Evolutionary conservation across 2,113 vertebrate genomes (phyloP), one percentile per base, ranked within the genome.

Genomic region (Gobius niger): DNA sequence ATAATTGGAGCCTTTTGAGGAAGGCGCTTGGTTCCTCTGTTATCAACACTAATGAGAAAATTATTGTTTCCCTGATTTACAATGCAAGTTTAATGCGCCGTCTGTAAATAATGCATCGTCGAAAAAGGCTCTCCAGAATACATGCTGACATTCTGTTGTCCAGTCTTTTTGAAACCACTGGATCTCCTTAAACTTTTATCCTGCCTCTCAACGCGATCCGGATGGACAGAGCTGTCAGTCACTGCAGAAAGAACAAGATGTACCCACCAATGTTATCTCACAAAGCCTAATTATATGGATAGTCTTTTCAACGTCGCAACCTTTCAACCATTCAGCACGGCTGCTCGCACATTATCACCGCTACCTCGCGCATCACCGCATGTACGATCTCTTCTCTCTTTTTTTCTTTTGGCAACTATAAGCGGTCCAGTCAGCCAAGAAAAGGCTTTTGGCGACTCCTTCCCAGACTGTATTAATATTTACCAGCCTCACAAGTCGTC

Each of bases 31-130:
- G 80, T 75, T 75, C 77, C 87, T 72, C 84, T 85, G 82, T 88
- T 88, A 86, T 89, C 77, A 81, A 65, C 50, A 62, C 85, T 90
- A 85, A 89, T 89, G 72, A 81, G 85, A 76, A 87, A 92, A 92
- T 85, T 57, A 85, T 73, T 47, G 68, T 67, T 76, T 72, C 6
- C 11, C 75, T 70, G 81, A 73, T 65, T 63, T 60, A 67, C 78
- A 68, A 63, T 68, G 65, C 54, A 75, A 67, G 70, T 65, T 67
- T 72, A 83, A 73, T 68, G 75, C 63, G 74, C 40, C 14, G 73
- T 77, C 75, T 76, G 81, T 85, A 85, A 86, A 85, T 78, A 87
- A 79, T 63, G 77, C 68, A 76, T 50, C 52, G 41, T 72, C 57
- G 5, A n/a, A 19, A 61, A 65, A 79, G 16, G n/a, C 66, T 73